Evolutionary conservation across 2,113 vertebrate genomes (phyloP).

Genomic region (Asarcornis scutulata): DNA sequence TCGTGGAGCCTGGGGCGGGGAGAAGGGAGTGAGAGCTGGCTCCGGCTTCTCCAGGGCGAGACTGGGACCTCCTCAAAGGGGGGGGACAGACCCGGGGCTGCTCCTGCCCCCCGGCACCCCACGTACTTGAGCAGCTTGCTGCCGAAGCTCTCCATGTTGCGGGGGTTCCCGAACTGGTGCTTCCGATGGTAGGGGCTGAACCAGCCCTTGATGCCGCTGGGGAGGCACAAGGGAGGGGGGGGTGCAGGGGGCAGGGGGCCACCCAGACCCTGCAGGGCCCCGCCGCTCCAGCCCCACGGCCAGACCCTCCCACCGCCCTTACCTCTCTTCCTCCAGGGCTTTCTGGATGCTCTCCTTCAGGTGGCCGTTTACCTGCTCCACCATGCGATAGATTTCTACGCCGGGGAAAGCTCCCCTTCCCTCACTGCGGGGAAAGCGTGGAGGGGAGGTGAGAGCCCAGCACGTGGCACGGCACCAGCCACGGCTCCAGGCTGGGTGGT

Average conservation of each 20-base stretch:
- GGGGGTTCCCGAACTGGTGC: constrained; percentile 79
- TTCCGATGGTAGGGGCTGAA: constrained; percentile 79
- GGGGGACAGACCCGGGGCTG: accelerated
- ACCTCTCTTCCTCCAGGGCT: constrained; percentile 72
- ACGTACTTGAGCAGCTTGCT: constrained; percentile 77
- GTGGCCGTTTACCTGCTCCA: constrained; percentile 69
- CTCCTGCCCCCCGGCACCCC: neutral
- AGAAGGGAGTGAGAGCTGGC: neutral
- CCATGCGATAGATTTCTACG: constrained; percentile 75
- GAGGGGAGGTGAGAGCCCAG: neutral
- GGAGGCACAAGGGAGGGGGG: neutral
- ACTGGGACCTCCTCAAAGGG: neutral
- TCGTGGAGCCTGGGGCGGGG: constrained; percentile 54
- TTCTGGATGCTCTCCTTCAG: constrained; percentile 65
- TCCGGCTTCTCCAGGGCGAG: neutral
- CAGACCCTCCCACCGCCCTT: accelerated
- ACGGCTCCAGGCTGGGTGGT: neutral
- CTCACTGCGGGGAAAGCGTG: constrained; percentile 50
- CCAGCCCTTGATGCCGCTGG: constrained; percentile 75
- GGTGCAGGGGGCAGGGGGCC: neutral
- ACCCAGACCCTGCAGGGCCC: accelerated
- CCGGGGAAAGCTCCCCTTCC: constrained; percentile 74
- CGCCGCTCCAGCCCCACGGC: accelerated
- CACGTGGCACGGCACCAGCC: accelerated
- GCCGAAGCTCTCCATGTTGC: constrained; percentile 75